Evolutionary conservation across 2,113 vertebrate species (phyloP), one percentile per base, ranked within the genome.

Genomic region (Loxodonta africana): DNA sequence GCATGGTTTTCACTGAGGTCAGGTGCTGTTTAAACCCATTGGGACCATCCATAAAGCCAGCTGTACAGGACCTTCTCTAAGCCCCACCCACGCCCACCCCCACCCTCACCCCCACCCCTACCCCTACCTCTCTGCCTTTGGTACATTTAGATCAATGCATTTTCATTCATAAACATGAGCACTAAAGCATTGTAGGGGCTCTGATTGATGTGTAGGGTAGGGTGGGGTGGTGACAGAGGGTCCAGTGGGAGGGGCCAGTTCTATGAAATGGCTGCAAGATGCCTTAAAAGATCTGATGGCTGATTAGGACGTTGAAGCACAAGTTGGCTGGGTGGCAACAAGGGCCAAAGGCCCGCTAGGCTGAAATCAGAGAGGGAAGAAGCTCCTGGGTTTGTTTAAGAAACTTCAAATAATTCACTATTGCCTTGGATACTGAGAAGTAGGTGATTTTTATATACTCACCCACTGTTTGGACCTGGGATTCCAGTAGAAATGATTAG

Each of bases 211-310:
- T 1, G n/a, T 4, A 14, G 18, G 6, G 2, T 1, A 51, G 21
- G 8, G 9, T 41, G 28, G 33, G 53, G 26, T 0, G 11, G 18
- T 21, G 11, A 60, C 17, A 12, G 62, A 57, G 53, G 20, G 2
- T 10, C 21, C 23, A 1, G 10, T 0, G 20, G 57, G 1, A 48
- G n/a, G 4, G 15, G 14, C n/a, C 0, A 1, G 60, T n/a, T 33
- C 33, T 6, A 0, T 6, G 41, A 41, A 33, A 28, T 9, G 28
- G 81, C 21, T 8, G 12, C 26, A 57, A 87, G 74, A 6, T 17
- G 26, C 65, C 14, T 2, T 0, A 26, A 80, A 20, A 6, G 28
- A 14, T 37, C 23, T 60, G 21, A 12, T 51, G 1, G 3, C 21
- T 74, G 73, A 74, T 12, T 2, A 37, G 60, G 30, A 51, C 26